Evolutionary conservation across 2,113 vertebrate genomes (phyloP).

Genomic region (Triplophysa rosa): DNA sequence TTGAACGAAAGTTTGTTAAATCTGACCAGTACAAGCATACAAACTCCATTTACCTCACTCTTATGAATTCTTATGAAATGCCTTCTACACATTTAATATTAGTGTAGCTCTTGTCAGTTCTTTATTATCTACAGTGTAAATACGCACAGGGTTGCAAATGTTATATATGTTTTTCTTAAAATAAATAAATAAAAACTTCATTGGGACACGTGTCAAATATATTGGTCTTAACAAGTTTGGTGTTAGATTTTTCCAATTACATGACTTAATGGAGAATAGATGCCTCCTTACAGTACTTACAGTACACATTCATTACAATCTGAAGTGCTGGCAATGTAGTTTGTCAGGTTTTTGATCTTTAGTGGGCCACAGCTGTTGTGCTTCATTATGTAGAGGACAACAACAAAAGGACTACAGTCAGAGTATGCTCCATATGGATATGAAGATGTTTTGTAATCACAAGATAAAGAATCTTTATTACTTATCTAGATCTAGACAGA

Average conservation of each 20-base stretch:
- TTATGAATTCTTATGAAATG: too few species aligned
- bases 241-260: not conserved
- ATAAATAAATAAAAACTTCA: not conserved
- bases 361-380: constrained; percentile 14
- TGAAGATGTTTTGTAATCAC: constrained; percentile 22
- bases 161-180: not conserved
- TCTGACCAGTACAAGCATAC: too few species aligned
- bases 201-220: not conserved
- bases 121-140: too few species aligned
- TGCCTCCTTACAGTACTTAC: not conserved
- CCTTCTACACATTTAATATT: too few species aligned
- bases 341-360: constrained; percentile 28
- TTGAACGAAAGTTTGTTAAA: too few species aligned
- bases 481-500: constrained; percentile 16
- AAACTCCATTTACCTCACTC: too few species aligned
- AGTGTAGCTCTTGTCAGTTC: too few species aligned
- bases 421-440: constrained; percentile 2
- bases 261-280: not conserved
- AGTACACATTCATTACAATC: constrained; percentile 1
- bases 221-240: not conserved
- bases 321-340: not conserved
- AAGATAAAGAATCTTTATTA: constrained; percentile 10
- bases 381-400: constrained; percentile 15
- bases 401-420: not conserved
- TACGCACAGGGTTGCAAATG: not conserved